A percentile compares a stretch with the other conserved stretches of the same genome.
phyloP scores from a whole-genome alignment of 1,140 invertebrate species.

The Brachionus manjavacas region DNA sequence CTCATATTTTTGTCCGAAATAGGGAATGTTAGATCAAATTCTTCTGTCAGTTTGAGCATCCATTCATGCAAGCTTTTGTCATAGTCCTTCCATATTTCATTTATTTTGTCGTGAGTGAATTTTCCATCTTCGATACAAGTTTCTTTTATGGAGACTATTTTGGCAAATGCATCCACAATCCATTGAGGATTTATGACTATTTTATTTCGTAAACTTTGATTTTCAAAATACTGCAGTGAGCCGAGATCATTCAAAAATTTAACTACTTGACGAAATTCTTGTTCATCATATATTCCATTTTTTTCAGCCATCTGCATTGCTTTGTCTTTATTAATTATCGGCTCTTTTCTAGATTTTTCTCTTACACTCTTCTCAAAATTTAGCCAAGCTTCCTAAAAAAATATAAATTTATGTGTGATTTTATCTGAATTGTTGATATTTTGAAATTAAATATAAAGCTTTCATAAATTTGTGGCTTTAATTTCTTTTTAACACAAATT shows the following conservation, averaged over 20 bases:
- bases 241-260: slow-evolving; percentile 55
- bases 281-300: neutral
- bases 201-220: slow-evolving; percentile 48
- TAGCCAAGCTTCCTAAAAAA: slow-evolving; percentile 47
- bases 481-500: too few relatives aligned
- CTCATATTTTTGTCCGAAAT: slow-evolving; percentile 45
- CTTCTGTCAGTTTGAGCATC: slow-evolving; percentile 55
- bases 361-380: slow-evolving; percentile 41
- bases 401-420: neutral
- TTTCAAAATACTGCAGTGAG: slow-evolving; percentile 55
- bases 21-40: slow-evolving; percentile 54
- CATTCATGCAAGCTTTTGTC: slow-evolving; percentile 51
- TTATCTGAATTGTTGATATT: too few relatives aligned
- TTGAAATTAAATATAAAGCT: too few relatives aligned
- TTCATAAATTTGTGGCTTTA: too few relatives aligned
- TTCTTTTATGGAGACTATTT: slow-evolving; percentile 53
- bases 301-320: neutral
- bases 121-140: slow-evolving; percentile 51
- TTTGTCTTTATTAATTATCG: neutral
- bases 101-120: slow-evolving; percentile 49
- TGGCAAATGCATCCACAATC: slow-evolving; percentile 57
- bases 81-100: slow-evolving; percentile 48
- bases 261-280: slow-evolving; percentile 49
- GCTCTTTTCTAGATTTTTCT: neutral
- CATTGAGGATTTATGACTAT: slow-evolving; percentile 56